These are phyloP conservation scores for Choloepus didactylus DNA, from an alignment of 2,797 vertebrate species.

Conservation along the genomic window DNA sequence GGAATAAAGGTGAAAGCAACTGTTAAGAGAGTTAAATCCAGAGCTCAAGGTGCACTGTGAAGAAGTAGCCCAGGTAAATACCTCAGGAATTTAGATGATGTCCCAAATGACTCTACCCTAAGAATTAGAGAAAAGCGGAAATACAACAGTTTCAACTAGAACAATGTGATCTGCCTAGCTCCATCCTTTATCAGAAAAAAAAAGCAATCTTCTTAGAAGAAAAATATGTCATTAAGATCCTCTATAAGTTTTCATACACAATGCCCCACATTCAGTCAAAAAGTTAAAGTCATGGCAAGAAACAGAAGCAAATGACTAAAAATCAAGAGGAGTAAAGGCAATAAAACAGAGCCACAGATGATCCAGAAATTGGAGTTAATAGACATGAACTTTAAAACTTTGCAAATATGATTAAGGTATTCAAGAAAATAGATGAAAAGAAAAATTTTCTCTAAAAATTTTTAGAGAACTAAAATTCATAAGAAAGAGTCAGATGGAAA, in stretches of 20 bases:
- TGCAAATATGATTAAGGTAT: slow-evolving; percentile 30
- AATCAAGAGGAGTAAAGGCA: background rate
- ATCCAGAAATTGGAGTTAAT: background rate
- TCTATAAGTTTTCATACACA: background rate
- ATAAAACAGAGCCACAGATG: background rate
- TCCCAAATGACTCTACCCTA: background rate
- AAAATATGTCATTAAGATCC: background rate
- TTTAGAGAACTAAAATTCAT: background rate
- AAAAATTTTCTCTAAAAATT: background rate
- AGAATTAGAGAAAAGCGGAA: slow-evolving; percentile 36
- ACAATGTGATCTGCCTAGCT: background rate
- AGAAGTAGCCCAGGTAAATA: background rate
- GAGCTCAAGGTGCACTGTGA: background rate
- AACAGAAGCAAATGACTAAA: background rate
- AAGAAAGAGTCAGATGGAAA: background rate
- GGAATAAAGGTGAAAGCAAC: slow-evolving; percentile 1
- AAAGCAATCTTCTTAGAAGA: background rate
- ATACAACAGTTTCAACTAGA: slow-evolving; percentile 17
- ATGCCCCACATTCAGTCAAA: background rate
- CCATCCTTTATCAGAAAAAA: background rate
- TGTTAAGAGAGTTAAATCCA: background rate
- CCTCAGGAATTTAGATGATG: background rate
- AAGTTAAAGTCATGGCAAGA: background rate
- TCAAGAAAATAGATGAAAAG: background rate
- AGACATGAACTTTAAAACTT: slow-evolving; percentile 3